Conservation (phyloP, 2,797 vertebrate species). For the Danio aesculapii region DNA sequence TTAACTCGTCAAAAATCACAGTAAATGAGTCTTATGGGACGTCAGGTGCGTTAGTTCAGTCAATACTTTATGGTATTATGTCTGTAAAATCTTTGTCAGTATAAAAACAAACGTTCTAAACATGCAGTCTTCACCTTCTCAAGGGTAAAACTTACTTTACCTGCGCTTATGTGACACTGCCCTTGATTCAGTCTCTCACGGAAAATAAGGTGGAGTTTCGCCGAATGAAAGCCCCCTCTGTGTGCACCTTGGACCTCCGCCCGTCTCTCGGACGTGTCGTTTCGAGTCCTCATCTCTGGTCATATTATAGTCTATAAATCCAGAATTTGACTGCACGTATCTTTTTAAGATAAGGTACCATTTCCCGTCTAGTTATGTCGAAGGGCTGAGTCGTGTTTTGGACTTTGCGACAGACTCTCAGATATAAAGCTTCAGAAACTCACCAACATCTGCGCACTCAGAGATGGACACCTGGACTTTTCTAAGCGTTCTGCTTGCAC, state of each 20-base stretch:
- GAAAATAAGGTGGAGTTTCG: conserved; percentile 58
- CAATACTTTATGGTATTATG: neutral
- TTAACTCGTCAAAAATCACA: neutral
- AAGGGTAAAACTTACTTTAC: neutral
- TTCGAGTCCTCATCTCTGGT: conserved; percentile 36
- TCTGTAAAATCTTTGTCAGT: neutral
- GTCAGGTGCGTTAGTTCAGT: neutral
- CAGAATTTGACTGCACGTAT: neutral
- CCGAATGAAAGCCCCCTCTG: conserved; percentile 61
- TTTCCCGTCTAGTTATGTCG: conserved; percentile 43
- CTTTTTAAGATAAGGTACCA: conserved; percentile 14
- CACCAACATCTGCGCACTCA: conserved; percentile 15
- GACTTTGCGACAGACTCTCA: conserved; percentile 64
- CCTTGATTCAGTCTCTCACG: neutral
- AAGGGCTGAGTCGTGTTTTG: conserved; percentile 56
- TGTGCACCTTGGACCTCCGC: conserved; percentile 46
- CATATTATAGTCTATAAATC: neutral
- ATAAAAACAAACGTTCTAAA: too few relatives aligned
- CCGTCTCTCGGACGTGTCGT: conserved; percentile 52
- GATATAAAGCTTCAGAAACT: conserved; percentile 59
- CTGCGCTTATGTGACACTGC: neutral
- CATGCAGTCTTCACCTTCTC: neutral
- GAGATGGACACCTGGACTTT: conserved; percentile 70
- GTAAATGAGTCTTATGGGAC: too few relatives aligned
- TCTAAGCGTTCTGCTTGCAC: conserved; percentile 63